Base-by-base conservation (phyloP, 2,113 vertebrate genomes). In the Forbesichthys agassizii region DNA sequence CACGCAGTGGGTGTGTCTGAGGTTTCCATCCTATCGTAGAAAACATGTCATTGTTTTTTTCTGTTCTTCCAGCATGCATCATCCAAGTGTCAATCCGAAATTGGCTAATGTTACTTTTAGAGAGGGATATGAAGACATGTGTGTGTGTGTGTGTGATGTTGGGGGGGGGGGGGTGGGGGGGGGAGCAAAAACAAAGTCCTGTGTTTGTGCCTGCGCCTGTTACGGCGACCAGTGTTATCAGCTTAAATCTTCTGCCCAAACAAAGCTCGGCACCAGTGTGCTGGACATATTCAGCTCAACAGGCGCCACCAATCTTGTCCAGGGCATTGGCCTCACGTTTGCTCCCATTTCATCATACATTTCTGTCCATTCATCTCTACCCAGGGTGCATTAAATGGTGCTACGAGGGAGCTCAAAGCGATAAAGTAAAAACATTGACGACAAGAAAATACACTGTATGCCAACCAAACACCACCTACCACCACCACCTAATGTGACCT, bases 241-340 rank as follows among this genome's bases (percentile, higher is more conserved):
- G 70, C 42, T 4, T 48, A 62, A 72, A 91, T 92, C 92, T 88
- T 80, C 81, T 92, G 74, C 65, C 86, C 91, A 93, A 93, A 93
- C 89, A 93, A 71, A 92, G 54, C 4, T 67, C 42, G 90, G 90
- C 91, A 85, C 91, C 90, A 90, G 84, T 14, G 12, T 5, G 90
- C 75, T 84, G 67, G 84, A 56, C 86, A 70, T 73, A 77, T 77
- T 86, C 88, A 86, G 76, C 86, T 84, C 80, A 76, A 77, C 80
- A 84, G 91, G 90, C 88, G 90, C 88, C 90, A 88, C 82, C 79
- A 60, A 75, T 77, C 66, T 4, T 47, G 58, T 70, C 47, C 51
- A 82, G 90, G 91, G 36, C 91, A 84, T 84, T 86, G 84, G 79
- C 82, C 72, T 49, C 84, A 77, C 60, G 14, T 75, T 72, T 75